phyloP scores from a whole-genome alignment of 2,113 vertebrate genomes.

The Panurus biarmicus region DNA sequence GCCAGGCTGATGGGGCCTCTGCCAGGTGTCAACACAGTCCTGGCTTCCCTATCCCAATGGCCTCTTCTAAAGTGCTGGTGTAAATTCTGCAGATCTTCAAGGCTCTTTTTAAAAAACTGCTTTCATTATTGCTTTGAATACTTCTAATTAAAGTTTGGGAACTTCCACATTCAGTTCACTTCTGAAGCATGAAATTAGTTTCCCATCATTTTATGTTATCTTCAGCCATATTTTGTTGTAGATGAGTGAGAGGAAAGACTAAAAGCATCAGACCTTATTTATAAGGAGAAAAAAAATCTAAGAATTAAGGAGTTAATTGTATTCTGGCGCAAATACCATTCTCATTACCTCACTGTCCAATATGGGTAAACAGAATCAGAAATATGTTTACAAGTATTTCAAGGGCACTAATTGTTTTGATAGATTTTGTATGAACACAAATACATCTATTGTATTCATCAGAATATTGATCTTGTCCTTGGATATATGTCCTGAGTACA shows the following conservation, averaged over 20 bases:
- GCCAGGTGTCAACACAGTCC: rapidly evolving
- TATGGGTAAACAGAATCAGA: neutral
- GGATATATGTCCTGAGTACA: neutral
- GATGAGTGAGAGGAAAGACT: neutral
- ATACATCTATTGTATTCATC: too few relatives aligned
- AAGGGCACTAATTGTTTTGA: neutral
- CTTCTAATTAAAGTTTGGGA: neutral
- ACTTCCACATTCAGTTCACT: neutral
- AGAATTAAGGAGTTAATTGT: neutral
- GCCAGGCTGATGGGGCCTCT: neutral
- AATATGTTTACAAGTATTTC: neutral
- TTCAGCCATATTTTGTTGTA: neutral
- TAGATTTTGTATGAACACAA: neutral
- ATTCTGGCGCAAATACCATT: neutral
- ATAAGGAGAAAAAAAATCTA: neutral
- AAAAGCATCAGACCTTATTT: neutral
- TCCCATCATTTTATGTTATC: neutral
- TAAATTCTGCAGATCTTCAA: neutral
- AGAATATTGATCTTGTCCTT: neutral
- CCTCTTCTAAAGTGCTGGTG: neutral
- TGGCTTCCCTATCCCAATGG: neutral
- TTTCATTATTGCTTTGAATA: neutral
- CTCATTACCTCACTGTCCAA: neutral
- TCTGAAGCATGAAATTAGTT: neutral
- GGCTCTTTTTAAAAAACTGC: neutral